Evolutionary conservation across 2,888 invertebrate species (phyloP).

Genomic region (Platerodrilus igneus): DNA sequence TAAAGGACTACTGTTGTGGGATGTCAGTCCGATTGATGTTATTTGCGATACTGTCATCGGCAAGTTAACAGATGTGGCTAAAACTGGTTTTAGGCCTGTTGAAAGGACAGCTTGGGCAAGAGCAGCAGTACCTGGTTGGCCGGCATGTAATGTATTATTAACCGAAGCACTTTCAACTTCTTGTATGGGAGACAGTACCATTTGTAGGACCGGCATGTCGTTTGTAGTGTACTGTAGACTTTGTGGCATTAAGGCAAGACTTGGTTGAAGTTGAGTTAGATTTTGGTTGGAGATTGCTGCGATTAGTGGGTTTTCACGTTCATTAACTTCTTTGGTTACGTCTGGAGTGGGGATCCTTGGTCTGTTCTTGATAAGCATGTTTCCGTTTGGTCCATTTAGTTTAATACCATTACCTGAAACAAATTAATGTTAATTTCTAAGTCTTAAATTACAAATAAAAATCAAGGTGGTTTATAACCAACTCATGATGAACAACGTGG

Average conservation of each 20-base stretch:
- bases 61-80: constrained; percentile 49
- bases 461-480: too few relatives aligned
- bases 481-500: too few relatives aligned
- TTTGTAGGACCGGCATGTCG: constrained; percentile 71
- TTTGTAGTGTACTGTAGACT: constrained; percentile 49
- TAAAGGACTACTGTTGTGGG: constrained; percentile 51
- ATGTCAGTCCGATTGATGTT: constrained; percentile 50
- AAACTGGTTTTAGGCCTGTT: constrained; percentile 53
- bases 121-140: constrained; percentile 70
- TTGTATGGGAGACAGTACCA: constrained; percentile 78
- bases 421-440: too few relatives aligned
- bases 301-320: constrained; percentile 62
- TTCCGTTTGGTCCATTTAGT: constrained; percentile 63
- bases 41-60: constrained; percentile 61
- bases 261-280: constrained; percentile 45
- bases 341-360: constrained; percentile 89
- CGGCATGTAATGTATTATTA: constrained; percentile 66
- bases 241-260: constrained; percentile 67
- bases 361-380: constrained; percentile 68
- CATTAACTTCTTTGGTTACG: constrained; percentile 73
- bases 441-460: too few relatives aligned
- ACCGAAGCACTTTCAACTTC: constrained; percentile 71
- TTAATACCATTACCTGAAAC: constrained; percentile 53
- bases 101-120: constrained; percentile 74
- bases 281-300: constrained; percentile 43